Conservation (phyloP, 2,888 invertebrate species). For the Philaethria dido region DNA sequence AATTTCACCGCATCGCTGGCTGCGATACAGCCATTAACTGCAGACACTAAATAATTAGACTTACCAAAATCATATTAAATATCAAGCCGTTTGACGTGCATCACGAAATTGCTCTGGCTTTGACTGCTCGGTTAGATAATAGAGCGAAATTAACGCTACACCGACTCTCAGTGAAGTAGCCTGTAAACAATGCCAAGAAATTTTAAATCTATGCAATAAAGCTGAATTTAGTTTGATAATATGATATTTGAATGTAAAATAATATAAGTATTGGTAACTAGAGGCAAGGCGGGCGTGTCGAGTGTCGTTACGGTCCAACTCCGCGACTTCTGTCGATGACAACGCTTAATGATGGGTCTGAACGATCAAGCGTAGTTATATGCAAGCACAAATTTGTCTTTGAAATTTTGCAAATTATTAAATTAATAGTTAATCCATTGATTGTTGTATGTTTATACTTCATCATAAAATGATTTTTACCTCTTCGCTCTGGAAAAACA, state of each 20-base stretch:
- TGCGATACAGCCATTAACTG: conserved; percentile 44
- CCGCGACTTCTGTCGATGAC: conserved; percentile 40
- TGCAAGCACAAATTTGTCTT: conserved; percentile 25
- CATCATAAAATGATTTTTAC: too few relatives aligned
- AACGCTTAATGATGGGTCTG: conserved; percentile 17
- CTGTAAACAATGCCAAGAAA: not conserved
- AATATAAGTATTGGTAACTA: conserved; percentile 45
- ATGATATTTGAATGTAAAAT: conserved; percentile 32
- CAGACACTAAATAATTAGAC: conserved; percentile 7
- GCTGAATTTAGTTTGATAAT: conserved; percentile 13
- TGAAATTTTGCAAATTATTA: not conserved
- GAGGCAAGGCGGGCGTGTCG: conserved; percentile 67
- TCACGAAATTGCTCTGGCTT: conserved; percentile 44
- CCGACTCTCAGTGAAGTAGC: not conserved
- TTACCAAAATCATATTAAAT: conserved; percentile 19
- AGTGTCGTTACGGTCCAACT: conserved; percentile 68
- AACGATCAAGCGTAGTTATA: conserved; percentile 27
- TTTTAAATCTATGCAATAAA: conserved; percentile 20
- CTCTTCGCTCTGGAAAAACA: too few relatives aligned
- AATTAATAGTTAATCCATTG: too few relatives aligned
- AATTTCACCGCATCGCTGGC: conserved; percentile 32
- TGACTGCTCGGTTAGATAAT: conserved; percentile 55
- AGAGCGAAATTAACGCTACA: conserved; percentile 52
- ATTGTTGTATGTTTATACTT: too few relatives aligned
- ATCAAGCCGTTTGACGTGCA: conserved; percentile 18